Base-by-base conservation (phyloP, 2,113 vertebrate genomes). In the Ascaphus truei region DNA sequence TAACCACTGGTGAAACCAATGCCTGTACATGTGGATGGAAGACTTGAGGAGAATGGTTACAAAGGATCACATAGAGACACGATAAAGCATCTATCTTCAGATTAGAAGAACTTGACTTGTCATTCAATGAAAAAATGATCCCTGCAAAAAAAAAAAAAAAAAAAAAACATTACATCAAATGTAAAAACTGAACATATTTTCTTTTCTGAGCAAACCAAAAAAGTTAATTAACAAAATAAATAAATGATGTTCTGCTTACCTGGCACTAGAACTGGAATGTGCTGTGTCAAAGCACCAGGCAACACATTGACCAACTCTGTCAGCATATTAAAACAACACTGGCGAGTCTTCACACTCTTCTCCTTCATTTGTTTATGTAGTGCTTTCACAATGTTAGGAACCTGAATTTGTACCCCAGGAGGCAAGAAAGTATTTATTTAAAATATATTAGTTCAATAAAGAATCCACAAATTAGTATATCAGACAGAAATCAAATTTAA, bases 251-350 rank as follows among this genome's bases (percentile, higher is more conserved):
- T 12, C 12, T 62, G 75, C 85, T 72, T 91, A 98, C 96, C 96
- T 91, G 96, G 96, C 76, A 99, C 89, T 73, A 99, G 92, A 25
- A 99, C 94, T 51, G 96, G 96, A 85, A 98, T 85, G 71, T 99
- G 96, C 10, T 94, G 92, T 2, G 93, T 97, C 71, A 99, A 89
- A 16, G 97, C 97, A 66, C 96, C 97, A 7, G 95, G 97, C 53
- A 99, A 89, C 3, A 99, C 97, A 76, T 96, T 98, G 61, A 99
- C 97, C 71, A 99, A 89, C 75, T 99, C 97, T 1, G 97, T 99
- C 81, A 99, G 81, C 96, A 99, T 97, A 86, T 99, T 98, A 90
- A 99, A 99, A 77, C 97, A 99, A 79, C 97, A 98, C 84, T 99
- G 97, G 48, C 97, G 90, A 1, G 97, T 99, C 88, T 99, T 99